These are phyloP conservation scores for Hippocampus mohnikei DNA, from an alignment of 2,113 vertebrate species.

Conservation along the genomic window DNA sequence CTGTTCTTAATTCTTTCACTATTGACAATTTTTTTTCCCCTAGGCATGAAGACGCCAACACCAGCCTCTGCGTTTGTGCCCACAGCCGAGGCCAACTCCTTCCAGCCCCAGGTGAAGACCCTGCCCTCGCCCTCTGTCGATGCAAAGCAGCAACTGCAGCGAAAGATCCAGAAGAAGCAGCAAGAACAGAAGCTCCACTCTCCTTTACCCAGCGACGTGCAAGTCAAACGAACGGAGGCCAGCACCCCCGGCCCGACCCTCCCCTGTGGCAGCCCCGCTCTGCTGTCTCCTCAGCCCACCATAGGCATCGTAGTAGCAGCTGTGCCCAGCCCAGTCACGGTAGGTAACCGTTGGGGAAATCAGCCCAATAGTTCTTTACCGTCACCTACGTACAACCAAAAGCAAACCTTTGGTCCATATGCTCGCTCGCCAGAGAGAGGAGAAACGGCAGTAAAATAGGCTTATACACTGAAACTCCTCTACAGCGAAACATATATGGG, in stretches of 20 bases:
- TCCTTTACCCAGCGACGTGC: conserved; percentile 84
- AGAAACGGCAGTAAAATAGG: too few relatives aligned
- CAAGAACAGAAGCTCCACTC: conserved; percentile 97
- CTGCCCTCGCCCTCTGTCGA: conserved; percentile 89
- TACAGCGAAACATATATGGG: too few relatives aligned
- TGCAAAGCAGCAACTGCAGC: conserved; percentile 97
- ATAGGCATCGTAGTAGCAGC: conserved; percentile 96
- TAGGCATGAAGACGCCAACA: conserved; percentile 88
- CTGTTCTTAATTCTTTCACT: neutral
- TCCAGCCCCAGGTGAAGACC: conserved; percentile 97
- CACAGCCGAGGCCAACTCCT: conserved; percentile 90
- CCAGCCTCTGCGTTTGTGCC: conserved; percentile 94
- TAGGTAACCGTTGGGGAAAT: conserved; percentile 48
- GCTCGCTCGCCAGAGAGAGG: too few relatives aligned
- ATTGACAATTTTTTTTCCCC: neutral
- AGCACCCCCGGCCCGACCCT: conserved; percentile 76
- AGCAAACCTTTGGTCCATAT: neutral
- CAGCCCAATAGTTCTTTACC: neutral
- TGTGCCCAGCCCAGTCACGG: conserved; percentile 94
- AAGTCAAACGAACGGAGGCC: conserved; percentile 83
- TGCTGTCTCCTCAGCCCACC: conserved; percentile 94
- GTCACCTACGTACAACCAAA: too few relatives aligned
- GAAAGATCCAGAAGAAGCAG: conserved; percentile 99
- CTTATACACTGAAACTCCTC: too few relatives aligned
- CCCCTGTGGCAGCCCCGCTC: conserved; percentile 88